phyloP scores from a whole-genome alignment of 2,888 invertebrate species.

The Galeruca laticollis region DNA sequence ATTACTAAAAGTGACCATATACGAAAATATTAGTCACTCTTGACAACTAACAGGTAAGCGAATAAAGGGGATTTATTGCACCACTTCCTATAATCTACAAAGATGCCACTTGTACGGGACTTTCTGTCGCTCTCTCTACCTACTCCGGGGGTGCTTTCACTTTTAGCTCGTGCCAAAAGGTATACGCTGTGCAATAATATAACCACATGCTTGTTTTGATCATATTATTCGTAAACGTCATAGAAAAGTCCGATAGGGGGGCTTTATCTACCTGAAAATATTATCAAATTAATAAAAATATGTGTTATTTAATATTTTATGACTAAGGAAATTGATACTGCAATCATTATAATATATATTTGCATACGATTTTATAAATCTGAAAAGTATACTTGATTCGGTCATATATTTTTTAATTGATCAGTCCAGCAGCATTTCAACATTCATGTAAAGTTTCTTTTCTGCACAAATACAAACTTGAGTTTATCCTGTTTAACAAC shows the following conservation, averaged over 20 bases:
- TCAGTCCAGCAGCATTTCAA: too few relatives aligned
- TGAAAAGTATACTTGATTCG: too few relatives aligned
- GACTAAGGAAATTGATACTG: too few relatives aligned
- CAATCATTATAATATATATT: too few relatives aligned
- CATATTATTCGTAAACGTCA: not conserved
- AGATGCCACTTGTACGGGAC: not conserved
- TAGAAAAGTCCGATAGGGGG: not conserved
- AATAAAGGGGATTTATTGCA: constrained; percentile 4
- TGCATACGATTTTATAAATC: too few relatives aligned
- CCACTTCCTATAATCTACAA: constrained; percentile 9
- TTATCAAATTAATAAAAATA: too few relatives aligned
- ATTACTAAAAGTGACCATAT: not conserved
- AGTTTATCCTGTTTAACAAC: too few relatives aligned
- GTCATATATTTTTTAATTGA: too few relatives aligned
- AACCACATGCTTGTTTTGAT: not conserved
- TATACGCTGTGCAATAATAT: not conserved
- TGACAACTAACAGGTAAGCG: not conserved
- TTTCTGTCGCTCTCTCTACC: not conserved
- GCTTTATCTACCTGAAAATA: too few relatives aligned
- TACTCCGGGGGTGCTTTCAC: not conserved
- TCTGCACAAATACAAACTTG: too few relatives aligned
- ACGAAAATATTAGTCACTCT: constrained; percentile 1
- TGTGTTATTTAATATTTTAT: too few relatives aligned
- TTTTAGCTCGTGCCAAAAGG: constrained; percentile 6
- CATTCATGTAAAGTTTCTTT: too few relatives aligned